Base-by-base conservation (phyloP, 1,140 invertebrate species). In the Globodera rostochiensis region DNA sequence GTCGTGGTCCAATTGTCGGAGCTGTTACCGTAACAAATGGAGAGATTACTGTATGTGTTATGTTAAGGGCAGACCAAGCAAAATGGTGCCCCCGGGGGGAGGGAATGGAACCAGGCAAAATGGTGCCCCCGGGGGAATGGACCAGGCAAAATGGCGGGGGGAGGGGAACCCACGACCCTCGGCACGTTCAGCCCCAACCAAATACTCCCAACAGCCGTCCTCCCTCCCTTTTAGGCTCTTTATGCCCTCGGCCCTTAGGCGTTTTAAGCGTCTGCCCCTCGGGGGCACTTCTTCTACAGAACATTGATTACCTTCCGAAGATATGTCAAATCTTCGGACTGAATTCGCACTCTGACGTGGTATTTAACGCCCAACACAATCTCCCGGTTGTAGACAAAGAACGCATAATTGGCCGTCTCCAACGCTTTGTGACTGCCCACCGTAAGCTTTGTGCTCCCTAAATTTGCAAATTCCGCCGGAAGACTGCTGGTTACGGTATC, bases 21-120 rank as follows among this genome's bases (percentile, higher is more conserved):
- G 53, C 81, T 87, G 50, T 50, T 75, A 83, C 60, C 67, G 15
- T 64, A 64, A 95, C 87, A 93, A 94, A 70, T 95, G 94, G 82
- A 95, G 91, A 80, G 82, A 19, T 84, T 67, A 73, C 15, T 78
- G 57, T 64, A 67, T 73, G 25, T 25, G 25, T 25, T 25, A 25
- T 25, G 25, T 25, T 25, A 25, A 25, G 25, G 25, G 25, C 25
- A 25, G 25, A 25, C 36, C 36, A 36, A 3, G 36, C 36, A 36
- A 36, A 36, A 36, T 36, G 36, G 3, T 36, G 2, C 1, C 36
- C 36, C 36, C 36, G 1, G 36, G 36, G 36, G 36, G 36, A 36
- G 36, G 36, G 36, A 36, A 36, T 36, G 1, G 36, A 36, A 36
- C 36, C 36, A 36, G 36, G 36, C 36, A 36, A 36, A 36, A 36